Percentiles rank a stretch among this genome's conserved stretches.
These are phyloP conservation scores for Myrmophylax atrothorax DNA, from an alignment of 2,113 vertebrate species.

Conservation along the genomic window DNA sequence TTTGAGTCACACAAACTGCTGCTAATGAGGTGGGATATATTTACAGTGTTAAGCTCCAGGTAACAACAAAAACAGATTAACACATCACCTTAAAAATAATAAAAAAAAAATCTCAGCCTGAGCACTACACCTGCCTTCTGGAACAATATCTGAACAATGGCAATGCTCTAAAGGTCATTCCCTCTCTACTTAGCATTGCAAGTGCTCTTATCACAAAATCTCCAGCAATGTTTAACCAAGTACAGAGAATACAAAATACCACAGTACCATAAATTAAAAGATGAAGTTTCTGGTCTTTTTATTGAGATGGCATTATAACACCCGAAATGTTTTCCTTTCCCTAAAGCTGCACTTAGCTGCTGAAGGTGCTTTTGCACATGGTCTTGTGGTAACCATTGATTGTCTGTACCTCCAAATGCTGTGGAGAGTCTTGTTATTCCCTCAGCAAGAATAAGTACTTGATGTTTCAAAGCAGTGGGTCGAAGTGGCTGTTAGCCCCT, in stretches of 20 bases:
- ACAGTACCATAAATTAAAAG: neutral
- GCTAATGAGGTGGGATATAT: constrained; percentile 8
- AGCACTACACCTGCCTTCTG: neutral
- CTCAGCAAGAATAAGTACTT: neutral
- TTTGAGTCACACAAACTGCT: neutral
- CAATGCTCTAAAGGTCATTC: constrained; percentile 16
- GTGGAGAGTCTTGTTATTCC: neutral
- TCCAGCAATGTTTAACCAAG: constrained; percentile 47
- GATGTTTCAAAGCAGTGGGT: neutral
- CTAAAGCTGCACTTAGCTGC: neutral
- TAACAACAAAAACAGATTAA: constrained; percentile 19
- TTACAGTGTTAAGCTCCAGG: neutral
- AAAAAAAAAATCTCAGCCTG: neutral
- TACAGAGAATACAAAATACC: neutral
- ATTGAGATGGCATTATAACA: neutral
- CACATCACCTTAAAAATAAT: neutral
- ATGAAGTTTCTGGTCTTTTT: neutral
- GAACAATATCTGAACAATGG: neutral
- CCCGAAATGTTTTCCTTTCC: neutral
- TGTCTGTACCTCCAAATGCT: neutral
- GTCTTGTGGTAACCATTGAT: neutral
- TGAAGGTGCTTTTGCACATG: neutral
- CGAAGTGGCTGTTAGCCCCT: neutral
- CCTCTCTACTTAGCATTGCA: neutral
- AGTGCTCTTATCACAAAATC: constrained; percentile 12